These are phyloP conservation scores for Drosophila mojavensis DNA, from an alignment of 1,140 invertebrate species.

Conservation along the genomic window DNA sequence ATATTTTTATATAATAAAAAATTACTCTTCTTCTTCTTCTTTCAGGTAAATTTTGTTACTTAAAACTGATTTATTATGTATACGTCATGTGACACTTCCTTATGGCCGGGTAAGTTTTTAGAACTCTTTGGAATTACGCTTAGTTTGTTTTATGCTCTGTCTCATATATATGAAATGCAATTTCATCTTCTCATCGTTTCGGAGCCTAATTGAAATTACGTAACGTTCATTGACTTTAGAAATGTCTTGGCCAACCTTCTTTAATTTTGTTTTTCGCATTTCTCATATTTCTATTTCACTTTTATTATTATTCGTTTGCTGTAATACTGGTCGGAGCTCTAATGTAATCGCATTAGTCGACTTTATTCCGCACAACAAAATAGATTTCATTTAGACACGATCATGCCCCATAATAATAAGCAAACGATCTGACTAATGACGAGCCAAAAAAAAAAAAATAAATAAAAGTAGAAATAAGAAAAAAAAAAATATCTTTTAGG, in stretches of 20 bases:
- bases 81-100: constrained; percentile 1
- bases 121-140: constrained; percentile 43
- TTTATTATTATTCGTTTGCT: constrained; percentile 70
- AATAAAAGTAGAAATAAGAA: neutral
- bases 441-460: constrained; percentile 42
- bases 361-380: constrained; percentile 66
- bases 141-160: constrained; percentile 42
- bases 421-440: constrained; percentile 71
- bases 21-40: constrained; percentile 9
- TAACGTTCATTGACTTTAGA: constrained; percentile 80
- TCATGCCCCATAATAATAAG: constrained; percentile 73
- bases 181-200: constrained; percentile 77
- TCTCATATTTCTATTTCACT: constrained; percentile 61
- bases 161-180: constrained; percentile 78
- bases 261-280: constrained; percentile 16
- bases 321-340: constrained; percentile 60
- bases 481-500: constrained; percentile 15
- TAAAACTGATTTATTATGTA: constrained; percentile 6
- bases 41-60: constrained; percentile 39
- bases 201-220: constrained; percentile 81
- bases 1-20: neutral
- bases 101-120: constrained; percentile 56
- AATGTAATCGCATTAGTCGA: constrained; percentile 79
- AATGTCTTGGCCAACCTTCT: constrained; percentile 55
- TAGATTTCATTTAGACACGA: constrained; percentile 80